Evolutionary conservation across 2,888 invertebrate species (phyloP).

Genomic region (Drosophila pullipes): DNA sequence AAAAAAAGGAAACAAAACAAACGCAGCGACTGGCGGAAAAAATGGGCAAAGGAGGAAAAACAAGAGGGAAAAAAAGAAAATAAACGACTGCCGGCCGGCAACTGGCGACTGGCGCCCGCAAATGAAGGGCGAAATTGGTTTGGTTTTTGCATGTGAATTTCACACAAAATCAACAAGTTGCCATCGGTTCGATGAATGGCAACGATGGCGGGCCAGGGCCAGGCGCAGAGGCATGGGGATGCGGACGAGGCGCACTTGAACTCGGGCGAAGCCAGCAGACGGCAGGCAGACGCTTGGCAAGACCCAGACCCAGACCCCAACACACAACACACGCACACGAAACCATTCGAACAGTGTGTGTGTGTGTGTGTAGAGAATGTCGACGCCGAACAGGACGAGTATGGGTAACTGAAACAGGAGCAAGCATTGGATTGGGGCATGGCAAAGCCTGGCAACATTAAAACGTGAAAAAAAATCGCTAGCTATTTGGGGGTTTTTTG

Average conservation of each 20-base stretch:
- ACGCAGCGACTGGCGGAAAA: slow-evolving; percentile 40
- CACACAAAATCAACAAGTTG: slow-evolving; percentile 83
- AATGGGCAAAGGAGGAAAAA: slow-evolving; percentile 17
- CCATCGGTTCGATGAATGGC: slow-evolving; percentile 78
- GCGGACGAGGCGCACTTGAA: slow-evolving; percentile 65
- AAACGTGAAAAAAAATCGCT: slow-evolving; percentile 79
- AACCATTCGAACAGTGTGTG: slow-evolving; percentile 23
- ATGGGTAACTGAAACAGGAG: slow-evolving; percentile 14
- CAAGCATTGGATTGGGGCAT: slow-evolving; percentile 9
- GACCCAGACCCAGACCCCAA: slow-evolving; percentile 43
- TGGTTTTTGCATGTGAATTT: slow-evolving; percentile 80
- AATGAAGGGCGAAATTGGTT: slow-evolving; percentile 80
- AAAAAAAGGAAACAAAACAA: slow-evolving; percentile 60
- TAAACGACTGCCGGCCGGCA: slow-evolving; percentile 43
- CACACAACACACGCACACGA: slow-evolving; percentile 62
- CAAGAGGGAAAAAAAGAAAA: slow-evolving; percentile 10
- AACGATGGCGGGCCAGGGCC: slow-evolving; percentile 16
- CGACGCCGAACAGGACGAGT: slow-evolving; percentile 20
- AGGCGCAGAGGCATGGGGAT: slow-evolving; percentile 7
- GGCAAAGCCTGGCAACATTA: slow-evolving; percentile 57
- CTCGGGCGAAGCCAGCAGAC: slow-evolving; percentile 66
- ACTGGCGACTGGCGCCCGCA: slow-evolving; percentile 59
- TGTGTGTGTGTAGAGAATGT: slow-evolving; percentile 38
- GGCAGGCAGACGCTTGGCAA: slow-evolving; percentile 71
- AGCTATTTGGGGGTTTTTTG: slow-evolving; percentile 66